Percentiles rank a stretch among this genome's conserved stretches.
Conservation (phyloP, 2,113 vertebrate genomes). For the Oostethus manadensis region DNA sequence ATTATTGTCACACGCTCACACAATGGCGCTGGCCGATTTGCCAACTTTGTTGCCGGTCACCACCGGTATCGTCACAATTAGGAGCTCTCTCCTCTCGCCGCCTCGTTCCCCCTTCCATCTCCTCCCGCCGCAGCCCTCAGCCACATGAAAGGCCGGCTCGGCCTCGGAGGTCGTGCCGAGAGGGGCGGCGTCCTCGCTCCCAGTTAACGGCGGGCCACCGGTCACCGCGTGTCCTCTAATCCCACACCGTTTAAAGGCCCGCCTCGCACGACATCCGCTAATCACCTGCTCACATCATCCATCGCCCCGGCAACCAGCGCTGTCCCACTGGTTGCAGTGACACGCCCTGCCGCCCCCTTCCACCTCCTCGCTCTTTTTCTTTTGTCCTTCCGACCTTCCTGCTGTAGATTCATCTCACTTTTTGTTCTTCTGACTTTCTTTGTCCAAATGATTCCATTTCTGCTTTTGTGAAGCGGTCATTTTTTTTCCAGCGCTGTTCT, state of each 20-base stretch:
- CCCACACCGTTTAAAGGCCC: slow-evolving; percentile 71
- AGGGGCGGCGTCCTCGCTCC: slow-evolving; percentile 47
- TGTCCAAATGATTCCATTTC: not conserved
- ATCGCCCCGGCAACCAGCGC: slow-evolving; percentile 62
- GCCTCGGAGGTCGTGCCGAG: slow-evolving; percentile 62
- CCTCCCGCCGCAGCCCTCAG: slow-evolving; percentile 49
- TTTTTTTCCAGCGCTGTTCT: not conserved
- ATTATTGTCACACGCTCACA: slow-evolving; percentile 60
- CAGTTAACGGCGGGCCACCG: slow-evolving; percentile 52
- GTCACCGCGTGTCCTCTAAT: slow-evolving; percentile 63
- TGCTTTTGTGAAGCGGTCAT: not conserved
- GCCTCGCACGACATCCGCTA: slow-evolving; percentile 63
- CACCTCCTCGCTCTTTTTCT: slow-evolving; percentile 18
- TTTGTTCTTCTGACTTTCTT: slow-evolving; percentile 6
- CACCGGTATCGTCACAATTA: slow-evolving; percentile 71
- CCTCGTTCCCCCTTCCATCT: slow-evolving; percentile 16
- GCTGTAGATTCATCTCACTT: slow-evolving; percentile 20
- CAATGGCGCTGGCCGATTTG: slow-evolving; percentile 54
- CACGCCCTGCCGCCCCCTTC: slow-evolving; percentile 55
- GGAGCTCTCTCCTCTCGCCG: slow-evolving; percentile 22
- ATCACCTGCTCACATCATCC: slow-evolving; percentile 69
- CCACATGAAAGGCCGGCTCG: slow-evolving; percentile 71
- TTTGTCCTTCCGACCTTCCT: slow-evolving; percentile 39
- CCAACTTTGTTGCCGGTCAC: slow-evolving; percentile 45
- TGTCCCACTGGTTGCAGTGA: slow-evolving; percentile 42